Base-by-base conservation (phyloP, 2,113 vertebrate species). In the Mixornis gularis region DNA sequence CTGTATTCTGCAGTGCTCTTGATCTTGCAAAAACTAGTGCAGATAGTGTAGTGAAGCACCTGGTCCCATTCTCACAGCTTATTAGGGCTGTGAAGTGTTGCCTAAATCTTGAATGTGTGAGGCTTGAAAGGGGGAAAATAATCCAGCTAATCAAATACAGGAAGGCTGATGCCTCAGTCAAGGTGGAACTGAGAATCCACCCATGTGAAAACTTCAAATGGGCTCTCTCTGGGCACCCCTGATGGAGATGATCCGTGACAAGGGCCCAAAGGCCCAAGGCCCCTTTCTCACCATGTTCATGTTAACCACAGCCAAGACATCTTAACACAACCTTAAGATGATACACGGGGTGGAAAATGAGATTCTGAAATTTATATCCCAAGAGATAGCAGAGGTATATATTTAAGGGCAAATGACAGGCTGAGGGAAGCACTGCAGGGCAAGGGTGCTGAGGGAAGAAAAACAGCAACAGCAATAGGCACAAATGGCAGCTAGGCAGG, bases 201-300 rank as follows among this genome's bases (percentile, higher is more conserved):
- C 22, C 46, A 69, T 26, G 9, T 51, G 14, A 80, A 55, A 51
- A 53, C 34, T 43, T 66, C 36, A 12, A 36, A 56, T 6, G 25
- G 29, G 7, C 3, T 84, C 49, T 58, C 30, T 17, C 44, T 16
- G 8, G 49, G 30, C 30, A 68, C 17, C 15, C 17, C 49, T 0
- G 0, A n/a, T 21, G 17, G 18, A 74, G 17, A 51, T 22, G 46
- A 81, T 40, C n/a, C 0, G 0, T n/a, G 43, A 74, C 41, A 90
- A 36, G 0, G 1, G 8, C 49, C 44, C 63, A 56, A 56, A 85
- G n/a, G n/a, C n/a, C n/a, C n/a, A n/a, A n/a, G n/a, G n/a, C n/a
- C n/a, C 5, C 11, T 64, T 44, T 82, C 48, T 46, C 52, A 87
- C 2, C 12, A 34, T 25, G 24, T 14, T 44, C 40, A 38, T 2